These are phyloP conservation scores for Pampusana beccarii DNA, from an alignment of 2,113 vertebrate species.

Conservation along the genomic window DNA sequence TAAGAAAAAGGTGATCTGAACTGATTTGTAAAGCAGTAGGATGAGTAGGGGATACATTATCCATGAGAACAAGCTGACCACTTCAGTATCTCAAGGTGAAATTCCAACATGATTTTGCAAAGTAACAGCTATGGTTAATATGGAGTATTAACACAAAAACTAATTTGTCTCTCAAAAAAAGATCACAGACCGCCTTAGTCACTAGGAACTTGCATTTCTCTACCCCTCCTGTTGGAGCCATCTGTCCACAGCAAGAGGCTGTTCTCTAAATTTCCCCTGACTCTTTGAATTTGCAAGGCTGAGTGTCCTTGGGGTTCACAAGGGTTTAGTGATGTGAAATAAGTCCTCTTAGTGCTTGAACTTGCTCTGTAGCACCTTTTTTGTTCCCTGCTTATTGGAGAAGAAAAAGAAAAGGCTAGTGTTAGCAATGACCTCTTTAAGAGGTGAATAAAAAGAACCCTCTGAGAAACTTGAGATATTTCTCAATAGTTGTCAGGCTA, in stretches of 20 bases:
- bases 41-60: not conserved
- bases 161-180: not conserved
- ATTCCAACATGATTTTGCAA: not conserved
- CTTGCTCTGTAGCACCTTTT: not conserved
- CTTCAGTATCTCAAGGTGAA: not conserved
- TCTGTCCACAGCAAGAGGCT: not conserved
- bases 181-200: not conserved
- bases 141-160: not conserved
- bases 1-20: not conserved
- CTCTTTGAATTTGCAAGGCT: not conserved
- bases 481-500: not conserved
- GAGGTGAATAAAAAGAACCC: not conserved
- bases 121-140: not conserved
- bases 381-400: not conserved
- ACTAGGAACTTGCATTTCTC: not conserved
- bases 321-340: not conserved
- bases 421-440: not conserved
- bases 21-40: not conserved
- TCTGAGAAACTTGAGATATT: not conserved
- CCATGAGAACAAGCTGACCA: not conserved
- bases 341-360: not conserved
- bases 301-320: not conserved
- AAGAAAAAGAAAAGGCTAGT: not conserved
- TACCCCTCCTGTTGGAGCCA: not conserved
- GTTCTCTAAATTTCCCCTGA: not conserved